Evolutionary conservation across 1,140 invertebrate species (phyloP), one percentile per base, ranked within the genome.

Genomic region (Ooceraea biroi): DNA sequence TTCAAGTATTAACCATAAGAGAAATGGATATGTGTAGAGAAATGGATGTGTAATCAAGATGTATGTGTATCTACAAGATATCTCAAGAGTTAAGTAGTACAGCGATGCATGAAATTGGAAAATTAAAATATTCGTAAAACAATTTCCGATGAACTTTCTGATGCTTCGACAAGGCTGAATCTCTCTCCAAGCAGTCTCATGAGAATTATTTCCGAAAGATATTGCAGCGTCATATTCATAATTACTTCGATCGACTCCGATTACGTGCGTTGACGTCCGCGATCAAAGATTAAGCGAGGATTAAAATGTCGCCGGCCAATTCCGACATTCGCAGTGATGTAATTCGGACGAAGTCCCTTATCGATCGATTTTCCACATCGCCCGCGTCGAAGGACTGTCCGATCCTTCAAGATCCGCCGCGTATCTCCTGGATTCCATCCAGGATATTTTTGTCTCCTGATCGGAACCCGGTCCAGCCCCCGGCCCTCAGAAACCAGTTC

Each of bases 401-500:
- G 0, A 63, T 73, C 58, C 27, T 46, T 41, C 58, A 25, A 76
- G 50, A 30, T 36, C 36, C 48, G n/a, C 41, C 83, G 68, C 55
- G 55, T 52, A 48, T 60, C 71, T 71, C 84, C 87, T 27, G 76
- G 48, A 84, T 88, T 89, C 74, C 50, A 22, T 14, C 22, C 25
- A 48, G 41, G 44, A 27, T 65, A 78, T 68, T 61, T 44, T 48
- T 30, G 57, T 27, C 30, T 72, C 19, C 63, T 19, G 44, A 69
- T 78, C 80, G 27, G 36, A 65, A 58, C 52, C 41, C 25, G 74
- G 52, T 65, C 25, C 22, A 41, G 57, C n/a, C 82, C 52, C 17
- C 61, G 86, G 58, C 52, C 61, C 66, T 85, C 58, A 25, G 69
- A 90, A 92, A 92, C 90, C 90, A 90, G 90, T 92, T 92, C 86